Conservation (phyloP, 2,797 vertebrate species). For the Malacoctenus gilli region DNA sequence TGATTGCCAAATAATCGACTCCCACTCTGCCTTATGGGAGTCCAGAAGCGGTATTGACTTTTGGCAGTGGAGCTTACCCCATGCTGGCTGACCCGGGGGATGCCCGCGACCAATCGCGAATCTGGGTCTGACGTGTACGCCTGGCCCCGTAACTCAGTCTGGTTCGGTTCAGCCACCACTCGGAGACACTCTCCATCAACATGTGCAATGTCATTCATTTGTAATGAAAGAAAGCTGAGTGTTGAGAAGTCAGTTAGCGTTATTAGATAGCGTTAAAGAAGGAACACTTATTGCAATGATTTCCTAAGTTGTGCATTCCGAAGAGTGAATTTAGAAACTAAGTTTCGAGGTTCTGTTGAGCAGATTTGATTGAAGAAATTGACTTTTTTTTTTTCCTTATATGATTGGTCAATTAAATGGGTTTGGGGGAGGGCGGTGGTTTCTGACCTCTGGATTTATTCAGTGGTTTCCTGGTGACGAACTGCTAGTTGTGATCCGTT, state of each 20-base stretch:
- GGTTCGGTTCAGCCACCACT: conserved; percentile 8
- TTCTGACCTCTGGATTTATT: not conserved
- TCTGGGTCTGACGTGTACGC: conserved; percentile 52
- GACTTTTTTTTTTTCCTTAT: conserved; percentile 16
- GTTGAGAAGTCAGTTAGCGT: too few species aligned
- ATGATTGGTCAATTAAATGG: conserved; percentile 5
- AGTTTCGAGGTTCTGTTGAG: not conserved
- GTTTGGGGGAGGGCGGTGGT: conserved; percentile 6
- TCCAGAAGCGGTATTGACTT: conserved; percentile 66
- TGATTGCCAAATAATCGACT: conserved; percentile 66
- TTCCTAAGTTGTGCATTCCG: not conserved
- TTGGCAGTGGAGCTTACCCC: conserved; percentile 55
- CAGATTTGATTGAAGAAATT: not conserved
- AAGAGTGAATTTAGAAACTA: not conserved
- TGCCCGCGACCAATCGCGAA: conserved; percentile 52
- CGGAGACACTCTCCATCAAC: too few species aligned
- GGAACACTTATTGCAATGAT: too few species aligned
- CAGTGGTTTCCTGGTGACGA: not conserved
- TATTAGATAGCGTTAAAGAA: too few species aligned
- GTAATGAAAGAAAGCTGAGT: too few species aligned
- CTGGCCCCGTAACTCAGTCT: conserved; percentile 2
- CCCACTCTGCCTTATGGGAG: conserved; percentile 51
- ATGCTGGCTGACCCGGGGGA: conserved; percentile 46
- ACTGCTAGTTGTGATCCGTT: conserved; percentile 11
- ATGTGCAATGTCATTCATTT: too few species aligned